Evolutionary conservation across 1,140 invertebrate genomes (phyloP).

Genomic region (Arctopsyche grandis): DNA sequence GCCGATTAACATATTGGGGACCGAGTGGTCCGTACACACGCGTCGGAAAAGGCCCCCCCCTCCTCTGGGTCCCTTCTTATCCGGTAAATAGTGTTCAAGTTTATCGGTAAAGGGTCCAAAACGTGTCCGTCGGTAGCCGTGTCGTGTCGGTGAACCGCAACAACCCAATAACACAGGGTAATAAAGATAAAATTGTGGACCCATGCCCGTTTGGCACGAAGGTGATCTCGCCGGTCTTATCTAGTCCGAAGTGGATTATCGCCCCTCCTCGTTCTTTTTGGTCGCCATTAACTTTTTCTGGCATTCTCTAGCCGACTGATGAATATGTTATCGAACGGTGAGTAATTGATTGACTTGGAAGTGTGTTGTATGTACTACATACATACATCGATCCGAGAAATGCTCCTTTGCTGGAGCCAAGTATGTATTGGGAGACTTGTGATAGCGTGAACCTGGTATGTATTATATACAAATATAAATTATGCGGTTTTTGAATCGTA

Average conservation of each 20-base stretch:
- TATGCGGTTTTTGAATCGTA: too few relatives aligned
- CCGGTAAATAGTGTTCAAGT: not conserved
- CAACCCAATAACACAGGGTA: constrained; percentile 47
- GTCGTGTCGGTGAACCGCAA: constrained; percentile 25
- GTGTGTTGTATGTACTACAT: too few relatives aligned
- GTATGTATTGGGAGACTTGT: too few relatives aligned
- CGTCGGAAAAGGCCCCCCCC: too few relatives aligned
- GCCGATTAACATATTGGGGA: constrained; percentile 28
- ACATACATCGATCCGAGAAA: too few relatives aligned
- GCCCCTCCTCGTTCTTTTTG: not conserved
- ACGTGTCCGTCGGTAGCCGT: constrained; percentile 40
- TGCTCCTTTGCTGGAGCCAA: too few relatives aligned
- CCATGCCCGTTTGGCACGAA: constrained; percentile 29
- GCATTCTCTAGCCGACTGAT: not conserved
- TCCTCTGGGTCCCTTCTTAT: not conserved
- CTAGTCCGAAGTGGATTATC: constrained; percentile 10
- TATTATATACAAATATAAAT: too few relatives aligned
- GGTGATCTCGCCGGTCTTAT: constrained; percentile 12
- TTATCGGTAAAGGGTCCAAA: constrained; percentile 37
- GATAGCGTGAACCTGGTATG: too few relatives aligned
- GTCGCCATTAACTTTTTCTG: not conserved
- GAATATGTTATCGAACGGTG: not conserved
- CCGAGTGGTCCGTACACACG: too few relatives aligned
- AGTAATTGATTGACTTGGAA: not conserved
- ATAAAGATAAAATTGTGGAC: constrained; percentile 44